Evolutionary conservation across 2,797 vertebrate genomes (phyloP), one percentile per base, ranked within the genome.

Genomic region (Valencia hispanica): DNA sequence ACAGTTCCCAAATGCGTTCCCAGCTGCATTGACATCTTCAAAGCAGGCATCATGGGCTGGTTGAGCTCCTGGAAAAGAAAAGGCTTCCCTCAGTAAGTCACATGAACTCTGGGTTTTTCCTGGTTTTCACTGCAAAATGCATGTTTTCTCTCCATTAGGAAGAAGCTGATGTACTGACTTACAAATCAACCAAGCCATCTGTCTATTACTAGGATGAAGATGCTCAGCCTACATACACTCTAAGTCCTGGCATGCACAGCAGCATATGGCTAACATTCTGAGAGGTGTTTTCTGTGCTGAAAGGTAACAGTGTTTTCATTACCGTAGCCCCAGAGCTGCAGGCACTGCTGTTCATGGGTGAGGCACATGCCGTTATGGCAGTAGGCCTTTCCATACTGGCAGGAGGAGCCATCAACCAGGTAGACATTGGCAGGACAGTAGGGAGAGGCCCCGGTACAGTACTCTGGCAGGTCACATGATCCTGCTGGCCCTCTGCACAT

Each of bases 271-370:
- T 14, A 34, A 12, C 7, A 70, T 22, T 51, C 34, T 27, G 14
- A 34, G 7, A 48, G 48, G 68, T 66, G 25, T 51, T 11, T 9
- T 12, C 39, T 43, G 51, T 18, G 4, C 11, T 50, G 25, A 51
- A 9, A 6, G 27, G 10, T 14, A 12, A 39, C 30, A 6, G 65
- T 39, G 25, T 66, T 39, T 43, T 79, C 18, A 4, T 75, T 91
- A 99, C 98, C 98, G 22, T 97, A 94, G 15, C 97, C 98, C 98
- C 98, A 99, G 45, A 99, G 96, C 92, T 97, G 96, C 86, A 96
- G 86, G 4, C 98, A 99, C 84, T 99, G 98, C 86, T 97, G 96
- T 32, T 96, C 93, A 22, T 98, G 97, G 2, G 97, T 98, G 86
- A 97, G 96, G 83, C 97, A 99, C 95, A 97, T 97, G 87, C 98